Percentiles rank a stretch among this genome's conserved stretches.
Conservation (phyloP, 2,797 vertebrate genomes). For the Rousettus madagascariensis region DNA sequence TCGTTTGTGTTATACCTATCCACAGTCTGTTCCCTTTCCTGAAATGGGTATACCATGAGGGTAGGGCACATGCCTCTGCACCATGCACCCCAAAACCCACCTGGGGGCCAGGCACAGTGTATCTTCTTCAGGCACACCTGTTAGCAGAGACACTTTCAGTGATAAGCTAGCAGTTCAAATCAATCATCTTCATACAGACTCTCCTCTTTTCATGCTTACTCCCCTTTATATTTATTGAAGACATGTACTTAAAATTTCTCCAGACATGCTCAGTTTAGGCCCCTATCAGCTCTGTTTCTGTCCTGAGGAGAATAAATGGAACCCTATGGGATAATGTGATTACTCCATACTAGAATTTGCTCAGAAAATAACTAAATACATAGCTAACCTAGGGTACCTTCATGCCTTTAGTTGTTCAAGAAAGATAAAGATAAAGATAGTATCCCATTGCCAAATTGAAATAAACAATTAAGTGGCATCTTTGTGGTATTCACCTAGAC, state of each 20-base stretch:
- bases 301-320: background rate
- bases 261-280: background rate
- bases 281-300: background rate
- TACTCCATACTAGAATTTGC: background rate
- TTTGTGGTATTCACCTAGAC: no score
- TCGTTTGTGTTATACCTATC: background rate
- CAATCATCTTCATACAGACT: background rate
- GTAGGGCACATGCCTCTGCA: background rate
- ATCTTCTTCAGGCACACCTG: background rate
- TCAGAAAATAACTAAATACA: background rate
- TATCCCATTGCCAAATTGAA: background rate
- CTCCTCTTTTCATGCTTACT: background rate
- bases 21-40: background rate
- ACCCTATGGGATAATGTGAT: background rate
- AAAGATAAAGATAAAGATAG: background rate
- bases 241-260: background rate
- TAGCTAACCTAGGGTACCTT: background rate
- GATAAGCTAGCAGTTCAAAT: background rate
- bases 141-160: background rate
- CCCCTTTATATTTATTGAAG: background rate
- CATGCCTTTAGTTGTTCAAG: background rate
- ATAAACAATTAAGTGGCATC: background rate
- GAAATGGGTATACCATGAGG: background rate
- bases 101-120: accelerated
- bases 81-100: background rate